Base-by-base conservation (phyloP, 2,888 invertebrate species). In the Cynaeus angustus region DNA sequence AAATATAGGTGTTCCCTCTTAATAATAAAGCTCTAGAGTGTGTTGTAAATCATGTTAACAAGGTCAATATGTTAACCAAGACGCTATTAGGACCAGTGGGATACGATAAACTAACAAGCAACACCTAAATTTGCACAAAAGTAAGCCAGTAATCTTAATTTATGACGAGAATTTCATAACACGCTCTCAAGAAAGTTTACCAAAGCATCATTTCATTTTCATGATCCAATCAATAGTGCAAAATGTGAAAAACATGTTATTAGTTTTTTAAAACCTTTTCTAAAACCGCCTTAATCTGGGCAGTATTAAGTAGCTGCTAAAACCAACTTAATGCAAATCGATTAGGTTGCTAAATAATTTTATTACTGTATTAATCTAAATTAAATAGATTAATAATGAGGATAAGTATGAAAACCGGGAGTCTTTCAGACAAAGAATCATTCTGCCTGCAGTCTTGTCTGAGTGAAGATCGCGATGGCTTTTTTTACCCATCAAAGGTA, bases 401-500 rank as follows among this genome's bases (percentile, higher is more conserved):
- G 21, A 21, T 21, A 21, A 21, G 21, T 21, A 21, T 21, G 2
- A 21, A 7, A 33, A 33, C 2, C n/a, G 7, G 9, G 33, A 9
- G 9, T 33, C 33, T 33, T 33, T 7, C 9, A 9, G 33, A 33
- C 33, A 33, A 33, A 33, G n/a, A 7, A 33, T 33, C 33, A 33
- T n/a, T 33, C 7, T 7, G 6, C 2, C 33, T 33, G 3, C 33
- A 33, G 33, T 33, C 33, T 33, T 4, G 9, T n/a, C 33, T 1
- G 3, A 33, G 33, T 9, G 33, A 33, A 33, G 9, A 33, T 33
- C 33, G 33, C n/a, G 9, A 33, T 33, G 9, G 9, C 12, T n/a
- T 38, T 7, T 55, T 30, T 41, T 7, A 38, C 21, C 33, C 33
- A 33, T 33, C 33, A 33, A 33, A 33, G 33, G 33, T 59, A 38